phyloP scores from a whole-genome alignment of 23 tunicate species.

The Ascidia mentula region DNA sequence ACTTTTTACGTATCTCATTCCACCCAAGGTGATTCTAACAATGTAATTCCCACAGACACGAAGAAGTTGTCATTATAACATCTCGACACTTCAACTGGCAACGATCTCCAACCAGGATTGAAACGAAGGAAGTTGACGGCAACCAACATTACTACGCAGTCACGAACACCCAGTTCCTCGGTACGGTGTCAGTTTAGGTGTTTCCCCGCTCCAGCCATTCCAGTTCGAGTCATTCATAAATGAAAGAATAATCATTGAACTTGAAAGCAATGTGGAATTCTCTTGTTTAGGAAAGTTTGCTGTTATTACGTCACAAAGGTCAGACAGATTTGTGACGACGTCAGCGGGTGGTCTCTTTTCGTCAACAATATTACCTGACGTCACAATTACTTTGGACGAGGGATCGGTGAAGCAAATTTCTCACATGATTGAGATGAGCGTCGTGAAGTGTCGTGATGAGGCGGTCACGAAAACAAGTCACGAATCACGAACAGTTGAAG shows the following conservation, averaged over 20 bases:
- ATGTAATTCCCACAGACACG: slow-evolving; percentile 39
- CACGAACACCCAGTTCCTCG: slow-evolving; percentile 53
- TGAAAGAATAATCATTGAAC: not conserved
- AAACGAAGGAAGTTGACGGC: slow-evolving; percentile 45
- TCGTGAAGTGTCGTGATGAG: slow-evolving; percentile 28
- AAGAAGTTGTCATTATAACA: slow-evolving; percentile 41
- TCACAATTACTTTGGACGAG: slow-evolving; percentile 35
- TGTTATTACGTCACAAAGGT: slow-evolving; percentile 57
- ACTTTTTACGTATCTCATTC: too few species aligned
- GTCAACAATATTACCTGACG: slow-evolving; percentile 51
- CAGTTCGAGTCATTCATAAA: too few species aligned
- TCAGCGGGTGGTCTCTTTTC: slow-evolving; percentile 62
- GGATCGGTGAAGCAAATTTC: slow-evolving; percentile 22
- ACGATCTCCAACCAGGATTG: slow-evolving; percentile 53
- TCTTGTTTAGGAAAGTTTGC: slow-evolving; percentile 62
- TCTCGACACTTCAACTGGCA: slow-evolving; percentile 72
- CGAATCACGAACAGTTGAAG: slow-evolving; percentile 20
- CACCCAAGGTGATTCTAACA: too few species aligned
- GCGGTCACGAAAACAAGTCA: slow-evolving; percentile 42
- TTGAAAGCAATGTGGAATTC: not conserved
- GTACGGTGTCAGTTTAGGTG: slow-evolving; percentile 16
- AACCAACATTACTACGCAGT: slow-evolving; percentile 69
- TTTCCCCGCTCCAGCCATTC: too few species aligned
- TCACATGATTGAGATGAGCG: slow-evolving; percentile 59
- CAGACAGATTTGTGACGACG: slow-evolving; percentile 75